phyloP scores from a whole-genome alignment of 2,113 vertebrate species.

The Entelurus aequoreus region DNA sequence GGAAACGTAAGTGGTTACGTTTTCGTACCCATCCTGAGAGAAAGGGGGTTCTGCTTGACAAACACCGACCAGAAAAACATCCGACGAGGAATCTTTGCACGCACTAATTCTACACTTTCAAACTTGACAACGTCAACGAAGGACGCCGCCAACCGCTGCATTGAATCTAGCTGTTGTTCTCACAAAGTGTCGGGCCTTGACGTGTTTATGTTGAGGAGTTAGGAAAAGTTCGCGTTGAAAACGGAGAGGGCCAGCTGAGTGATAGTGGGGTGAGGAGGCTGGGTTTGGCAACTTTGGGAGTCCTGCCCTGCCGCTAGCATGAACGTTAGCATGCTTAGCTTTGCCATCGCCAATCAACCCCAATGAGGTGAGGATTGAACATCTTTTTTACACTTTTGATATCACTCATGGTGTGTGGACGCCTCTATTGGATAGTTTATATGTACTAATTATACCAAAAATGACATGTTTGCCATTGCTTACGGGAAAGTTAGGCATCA shows the following conservation, averaged over 20 bases:
- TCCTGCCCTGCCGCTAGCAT: constrained; percentile 59
- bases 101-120: background rate
- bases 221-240: constrained; percentile 57
- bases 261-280: constrained; percentile 72
- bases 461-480: background rate
- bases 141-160: background rate
- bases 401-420: background rate
- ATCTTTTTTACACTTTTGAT: background rate
- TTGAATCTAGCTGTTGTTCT: background rate
- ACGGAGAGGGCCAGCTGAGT: constrained; percentile 71
- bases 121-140: background rate
- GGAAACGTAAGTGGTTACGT: constrained; percentile 10
- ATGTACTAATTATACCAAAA: background rate
- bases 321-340: constrained; percentile 47
- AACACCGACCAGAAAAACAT: constrained; percentile 51
- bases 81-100: constrained; percentile 10
- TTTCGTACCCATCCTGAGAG: constrained; percentile 6
- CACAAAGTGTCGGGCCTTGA: background rate
- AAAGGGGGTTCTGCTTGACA: constrained; percentile 59
- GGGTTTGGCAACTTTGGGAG: constrained; percentile 57
- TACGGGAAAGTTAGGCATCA: constrained; percentile 15
- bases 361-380: constrained; percentile 38
- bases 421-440: accelerated
- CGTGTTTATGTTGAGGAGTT: constrained; percentile 36
- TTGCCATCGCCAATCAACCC: constrained; percentile 24